Percentiles rank a stretch among this genome's conserved stretches.
Conservation (phyloP, 1,140 invertebrate species). For the Drosophila nasuta region DNA sequence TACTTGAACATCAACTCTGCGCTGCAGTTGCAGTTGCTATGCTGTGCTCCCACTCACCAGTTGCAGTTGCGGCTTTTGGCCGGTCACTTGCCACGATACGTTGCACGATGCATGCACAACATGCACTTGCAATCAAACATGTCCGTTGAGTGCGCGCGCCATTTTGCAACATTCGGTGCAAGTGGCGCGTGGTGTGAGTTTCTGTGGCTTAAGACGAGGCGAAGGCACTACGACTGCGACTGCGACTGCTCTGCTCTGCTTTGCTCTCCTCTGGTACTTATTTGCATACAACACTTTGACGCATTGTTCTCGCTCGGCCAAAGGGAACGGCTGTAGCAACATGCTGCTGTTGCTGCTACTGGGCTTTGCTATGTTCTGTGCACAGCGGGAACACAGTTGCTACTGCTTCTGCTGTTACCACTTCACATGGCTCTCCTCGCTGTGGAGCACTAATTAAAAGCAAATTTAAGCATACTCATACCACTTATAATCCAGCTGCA, state of each 20-base stretch:
- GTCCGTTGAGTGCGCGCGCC: constrained; percentile 42
- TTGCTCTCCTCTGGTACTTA: constrained; percentile 28
- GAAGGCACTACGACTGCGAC: constrained; percentile 6
- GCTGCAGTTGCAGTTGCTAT: background rate
- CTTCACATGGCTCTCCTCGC: background rate
- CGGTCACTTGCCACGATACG: constrained; percentile 50
- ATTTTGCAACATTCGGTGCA: constrained; percentile 33
- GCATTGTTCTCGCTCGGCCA: constrained; percentile 56
- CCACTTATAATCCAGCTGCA: constrained; percentile 9
- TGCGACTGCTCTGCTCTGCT: background rate
- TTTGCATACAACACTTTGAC: constrained; percentile 71
- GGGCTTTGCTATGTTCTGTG: background rate
- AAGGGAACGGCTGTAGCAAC: constrained; percentile 29
- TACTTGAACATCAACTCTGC: background rate
- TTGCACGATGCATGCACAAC: constrained; percentile 59
- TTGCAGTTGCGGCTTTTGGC: constrained; percentile 16
- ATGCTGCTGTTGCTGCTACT: constrained; percentile 37
- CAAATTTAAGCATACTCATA: constrained; percentile 67
- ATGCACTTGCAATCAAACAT: constrained; percentile 68
- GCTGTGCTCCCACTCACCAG: too few relatives aligned
- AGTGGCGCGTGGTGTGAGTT: background rate
- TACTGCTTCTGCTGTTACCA: constrained; percentile 22
- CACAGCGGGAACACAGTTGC: constrained; percentile 8
- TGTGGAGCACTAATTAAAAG: constrained; percentile 69
- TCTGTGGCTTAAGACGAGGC: constrained; percentile 2